These are phyloP conservation scores for Cyphomyrus plagiostoma DNA, from an alignment of 2,113 vertebrate genomes.

Conservation along the genomic window DNA sequence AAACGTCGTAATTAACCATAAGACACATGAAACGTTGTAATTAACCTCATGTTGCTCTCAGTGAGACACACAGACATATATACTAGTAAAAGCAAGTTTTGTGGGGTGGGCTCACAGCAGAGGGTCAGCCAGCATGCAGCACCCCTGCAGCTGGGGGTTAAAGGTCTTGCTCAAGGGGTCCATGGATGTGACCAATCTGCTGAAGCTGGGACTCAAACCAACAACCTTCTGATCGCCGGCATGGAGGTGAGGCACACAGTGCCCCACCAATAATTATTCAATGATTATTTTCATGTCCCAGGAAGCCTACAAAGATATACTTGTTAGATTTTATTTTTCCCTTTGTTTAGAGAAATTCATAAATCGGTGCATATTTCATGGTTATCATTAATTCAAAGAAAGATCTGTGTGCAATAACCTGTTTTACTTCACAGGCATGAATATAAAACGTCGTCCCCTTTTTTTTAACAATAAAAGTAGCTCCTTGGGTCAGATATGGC, in stretches of 20 bases:
- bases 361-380: background rate
- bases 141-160: background rate
- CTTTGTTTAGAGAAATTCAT: background rate
- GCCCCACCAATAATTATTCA: background rate
- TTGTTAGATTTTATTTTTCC: background rate
- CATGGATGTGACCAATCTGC: background rate
- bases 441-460: background rate
- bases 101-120: background rate
- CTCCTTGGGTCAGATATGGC: background rate
- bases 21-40: too few species aligned
- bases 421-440: background rate
- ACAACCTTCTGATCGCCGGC: background rate
- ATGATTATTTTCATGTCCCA: background rate
- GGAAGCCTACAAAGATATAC: background rate
- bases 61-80: background rate
- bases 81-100: background rate
- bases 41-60: background rate
- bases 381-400: background rate
- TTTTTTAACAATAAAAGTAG: background rate
- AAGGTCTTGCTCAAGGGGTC: background rate
- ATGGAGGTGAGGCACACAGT: background rate
- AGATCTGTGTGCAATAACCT: background rate
- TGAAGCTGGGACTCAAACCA: background rate
- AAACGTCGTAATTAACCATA: too few species aligned
- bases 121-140: background rate